Base-by-base conservation (phyloP, 2,888 invertebrate genomes). In the Dasysyrphus albostriatus region DNA sequence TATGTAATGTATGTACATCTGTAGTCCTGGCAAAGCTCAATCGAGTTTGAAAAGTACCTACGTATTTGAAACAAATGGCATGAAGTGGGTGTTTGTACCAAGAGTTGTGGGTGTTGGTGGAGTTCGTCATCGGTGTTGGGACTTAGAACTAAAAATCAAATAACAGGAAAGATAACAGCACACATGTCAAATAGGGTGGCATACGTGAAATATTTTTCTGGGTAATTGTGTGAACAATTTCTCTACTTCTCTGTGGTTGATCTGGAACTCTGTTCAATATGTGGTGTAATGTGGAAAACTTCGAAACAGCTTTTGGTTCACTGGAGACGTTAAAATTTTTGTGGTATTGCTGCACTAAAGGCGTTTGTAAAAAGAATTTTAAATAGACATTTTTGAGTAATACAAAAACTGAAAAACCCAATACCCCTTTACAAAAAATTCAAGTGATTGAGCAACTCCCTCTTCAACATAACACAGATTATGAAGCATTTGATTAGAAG, bases 11-110 rank as follows among this genome's bases (percentile, higher is more conserved):
- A 2, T 1, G 24, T 24, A 24, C 24, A 24, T 24, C 1, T 76
- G 6, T 39, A 4, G 8, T 14, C n/a, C 44, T n/a, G 32, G 61
- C 39, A 77, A 77, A 77, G 77, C 82, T 82, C 82, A 81, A 81
- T 76, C 76, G 84, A 81, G 76, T 70, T 84, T 59, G 54, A 81
- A 84, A 81, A 81, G 72, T 84, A 81, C 81, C 72, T 72, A 24
- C 81, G 76, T 72, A 24, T 24, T 24, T 24, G 81, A 81, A 81
- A 76, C 76, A 84, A 76, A 76, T 49, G 76, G 67, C 51, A 51
- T 8, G 5, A 5, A 1, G 4, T 16, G 72, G 54, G 65, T 39
- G 73, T 32, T 67, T 74, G 61, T 9, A n/a, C 16, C 8, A 67
- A 34, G 69, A 67, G 69, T 6, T 34, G n/a, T n/a, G 14, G 29